These are phyloP conservation scores for Yponomeuta cagnagella DNA, from an alignment of 2,888 invertebrate species.

Conservation along the genomic window DNA sequence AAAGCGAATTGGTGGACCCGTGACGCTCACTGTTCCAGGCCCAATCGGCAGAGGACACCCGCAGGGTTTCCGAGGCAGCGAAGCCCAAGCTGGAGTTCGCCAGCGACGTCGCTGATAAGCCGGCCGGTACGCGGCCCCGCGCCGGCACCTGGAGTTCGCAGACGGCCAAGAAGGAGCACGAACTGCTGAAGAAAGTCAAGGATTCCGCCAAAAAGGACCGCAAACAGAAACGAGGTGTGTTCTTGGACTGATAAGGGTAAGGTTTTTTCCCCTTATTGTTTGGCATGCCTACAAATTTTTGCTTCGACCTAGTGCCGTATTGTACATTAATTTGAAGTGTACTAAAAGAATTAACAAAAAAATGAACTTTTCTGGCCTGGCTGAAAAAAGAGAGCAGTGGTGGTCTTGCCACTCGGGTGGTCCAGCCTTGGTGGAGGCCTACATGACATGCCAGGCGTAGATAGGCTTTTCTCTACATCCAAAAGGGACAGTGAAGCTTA, in stretches of 20 bases:
- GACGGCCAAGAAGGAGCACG: slow-evolving; percentile 22
- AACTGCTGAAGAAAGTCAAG: slow-evolving; percentile 19
- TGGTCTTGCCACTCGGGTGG: no score
- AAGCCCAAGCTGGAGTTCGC: slow-evolving; percentile 21
- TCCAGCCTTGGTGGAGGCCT: no score
- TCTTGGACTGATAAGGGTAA: not conserved
- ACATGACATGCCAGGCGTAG: no score
- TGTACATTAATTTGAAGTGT: no score
- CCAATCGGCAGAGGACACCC: not conserved
- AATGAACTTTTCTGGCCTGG: no score
- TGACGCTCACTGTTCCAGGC: not conserved
- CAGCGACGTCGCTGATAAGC: slow-evolving; percentile 24
- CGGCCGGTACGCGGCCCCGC: slow-evolving; percentile 60
- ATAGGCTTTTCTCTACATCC: no score
- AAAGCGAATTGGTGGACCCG: no score
- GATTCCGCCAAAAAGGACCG: slow-evolving; percentile 42
- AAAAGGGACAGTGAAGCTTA: no score
- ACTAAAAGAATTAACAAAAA: no score
- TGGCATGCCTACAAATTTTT: no score
- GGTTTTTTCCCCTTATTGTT: not conserved
- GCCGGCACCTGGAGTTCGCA: slow-evolving; percentile 79
- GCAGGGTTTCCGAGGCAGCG: slow-evolving; percentile 23
- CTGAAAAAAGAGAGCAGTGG: no score
- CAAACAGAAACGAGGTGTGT: slow-evolving; percentile 57
- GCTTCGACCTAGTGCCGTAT: no score